A percentile compares a stretch with the other conserved stretches of the same genome.
Conservation (phyloP, 2,888 invertebrate genomes). For the Steromphala cineraria region DNA sequence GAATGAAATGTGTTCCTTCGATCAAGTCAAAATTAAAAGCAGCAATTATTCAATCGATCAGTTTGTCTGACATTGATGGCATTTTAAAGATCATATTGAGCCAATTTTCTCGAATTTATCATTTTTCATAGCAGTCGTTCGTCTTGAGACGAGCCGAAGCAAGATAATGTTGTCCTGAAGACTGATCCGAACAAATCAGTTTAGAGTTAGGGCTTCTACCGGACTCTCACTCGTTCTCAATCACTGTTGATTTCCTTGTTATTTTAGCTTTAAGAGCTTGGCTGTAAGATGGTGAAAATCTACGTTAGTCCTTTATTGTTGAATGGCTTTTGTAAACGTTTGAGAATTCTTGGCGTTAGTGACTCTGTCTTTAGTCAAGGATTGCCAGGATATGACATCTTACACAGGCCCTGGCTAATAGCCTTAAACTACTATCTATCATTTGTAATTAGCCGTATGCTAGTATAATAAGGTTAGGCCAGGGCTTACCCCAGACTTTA, state of each 20-base stretch:
- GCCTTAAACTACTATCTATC: slow-evolving; percentile 1
- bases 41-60: slow-evolving; percentile 23
- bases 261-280: neutral
- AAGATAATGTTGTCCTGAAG: slow-evolving; percentile 11
- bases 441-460: neutral
- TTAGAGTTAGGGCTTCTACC: neutral
- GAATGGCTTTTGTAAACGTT: slow-evolving; percentile 5
- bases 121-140: slow-evolving; percentile 27
- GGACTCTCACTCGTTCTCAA: neutral
- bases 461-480: neutral
- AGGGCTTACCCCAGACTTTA: neutral
- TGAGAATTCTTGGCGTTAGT: neutral
- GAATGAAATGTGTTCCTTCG: slow-evolving; percentile 24
- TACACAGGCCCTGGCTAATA: neutral
- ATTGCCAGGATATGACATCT: neutral
- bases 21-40: slow-evolving; percentile 15
- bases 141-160: neutral
- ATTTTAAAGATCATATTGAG: slow-evolving; percentile 26
- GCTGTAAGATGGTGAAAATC: neutral
- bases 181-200: slow-evolving; percentile 19
- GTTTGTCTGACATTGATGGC: slow-evolving; percentile 24
- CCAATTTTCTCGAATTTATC: slow-evolving; percentile 27
- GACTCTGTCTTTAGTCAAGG: neutral
- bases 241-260: slow-evolving; percentile 11
- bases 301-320: neutral